phyloP scores from a whole-genome alignment of 35 echinoderm and acorn worm species.

The Acanthaster planci region DNA sequence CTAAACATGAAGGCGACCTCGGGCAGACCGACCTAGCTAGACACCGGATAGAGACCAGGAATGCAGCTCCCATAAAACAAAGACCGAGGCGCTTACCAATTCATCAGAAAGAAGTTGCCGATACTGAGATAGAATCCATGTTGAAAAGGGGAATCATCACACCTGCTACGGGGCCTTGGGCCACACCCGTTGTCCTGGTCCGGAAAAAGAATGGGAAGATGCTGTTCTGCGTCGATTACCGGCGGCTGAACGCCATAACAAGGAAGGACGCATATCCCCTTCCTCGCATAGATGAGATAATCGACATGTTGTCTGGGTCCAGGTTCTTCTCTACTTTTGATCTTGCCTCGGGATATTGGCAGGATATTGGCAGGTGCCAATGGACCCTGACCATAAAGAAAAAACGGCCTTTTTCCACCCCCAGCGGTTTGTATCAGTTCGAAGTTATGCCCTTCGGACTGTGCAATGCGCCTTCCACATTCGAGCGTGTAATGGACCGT shows the following conservation, averaged over 20 bases:
- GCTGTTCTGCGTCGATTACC: conserved; percentile 59
- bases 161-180: conserved; percentile 37
- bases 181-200: conserved; percentile 48
- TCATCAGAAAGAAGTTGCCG: conserved; percentile 19
- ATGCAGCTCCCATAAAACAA: conserved; percentile 43
- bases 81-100: conserved; percentile 37
- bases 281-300: conserved; percentile 55
- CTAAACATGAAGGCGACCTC: conserved; percentile 39
- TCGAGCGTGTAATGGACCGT: conserved; percentile 46
- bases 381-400: conserved; percentile 25
- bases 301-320: conserved; percentile 42
- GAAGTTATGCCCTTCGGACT: too few species aligned
- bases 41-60: conserved; percentile 31
- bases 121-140: conserved; percentile 33
- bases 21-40: conserved; percentile 6
- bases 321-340: too few species aligned
- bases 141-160: conserved; percentile 30
- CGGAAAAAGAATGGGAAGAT: conserved; percentile 41
- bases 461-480: too few species aligned
- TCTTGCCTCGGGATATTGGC: conserved; percentile 21
- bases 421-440: conserved; percentile 48
- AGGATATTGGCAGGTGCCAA: too few species aligned
- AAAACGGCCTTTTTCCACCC: conserved; percentile 74
- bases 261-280: conserved; percentile 46
- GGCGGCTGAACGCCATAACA: conserved; percentile 46